These are phyloP conservation scores for Lasiurus borealis DNA, from an alignment of 2,113 vertebrate species.

Conservation along the genomic window DNA sequence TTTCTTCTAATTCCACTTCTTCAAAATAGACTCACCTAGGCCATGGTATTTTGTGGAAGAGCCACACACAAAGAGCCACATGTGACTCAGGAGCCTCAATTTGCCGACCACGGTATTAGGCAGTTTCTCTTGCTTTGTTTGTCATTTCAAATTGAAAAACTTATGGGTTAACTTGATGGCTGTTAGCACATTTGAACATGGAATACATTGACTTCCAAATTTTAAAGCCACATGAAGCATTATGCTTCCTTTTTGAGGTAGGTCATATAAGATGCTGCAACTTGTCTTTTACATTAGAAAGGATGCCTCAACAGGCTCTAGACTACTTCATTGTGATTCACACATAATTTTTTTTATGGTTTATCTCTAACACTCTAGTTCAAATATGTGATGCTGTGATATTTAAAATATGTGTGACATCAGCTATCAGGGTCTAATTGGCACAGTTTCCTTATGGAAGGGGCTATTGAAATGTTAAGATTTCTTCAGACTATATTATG, in stretches of 20 bases:
- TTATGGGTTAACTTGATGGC: neutral
- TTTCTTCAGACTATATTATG: neutral
- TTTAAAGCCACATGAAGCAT: neutral
- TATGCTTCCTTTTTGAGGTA: neutral
- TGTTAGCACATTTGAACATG: neutral
- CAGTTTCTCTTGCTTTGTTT: neutral
- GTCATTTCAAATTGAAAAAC: neutral
- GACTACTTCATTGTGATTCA: neutral
- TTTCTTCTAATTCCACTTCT: too few species aligned
- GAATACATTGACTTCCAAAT: neutral
- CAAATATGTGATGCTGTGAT: neutral
- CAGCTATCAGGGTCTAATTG: neutral
- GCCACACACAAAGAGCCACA: too few species aligned
- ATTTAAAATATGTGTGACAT: neutral
- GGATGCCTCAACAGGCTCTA: neutral
- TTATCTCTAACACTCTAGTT: neutral
- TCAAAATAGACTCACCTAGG: too few species aligned
- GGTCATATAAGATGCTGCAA: neutral
- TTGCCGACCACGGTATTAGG: too few species aligned
- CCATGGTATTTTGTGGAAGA: too few species aligned
- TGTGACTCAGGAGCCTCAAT: too few species aligned
- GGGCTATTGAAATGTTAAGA: neutral
- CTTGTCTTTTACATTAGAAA: neutral
- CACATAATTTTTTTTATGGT: neutral
- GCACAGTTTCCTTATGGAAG: neutral